Evolutionary conservation across 2,797 vertebrate species (phyloP), one percentile per base, ranked within the genome.

Genomic region (Podargus strigoides): DNA sequence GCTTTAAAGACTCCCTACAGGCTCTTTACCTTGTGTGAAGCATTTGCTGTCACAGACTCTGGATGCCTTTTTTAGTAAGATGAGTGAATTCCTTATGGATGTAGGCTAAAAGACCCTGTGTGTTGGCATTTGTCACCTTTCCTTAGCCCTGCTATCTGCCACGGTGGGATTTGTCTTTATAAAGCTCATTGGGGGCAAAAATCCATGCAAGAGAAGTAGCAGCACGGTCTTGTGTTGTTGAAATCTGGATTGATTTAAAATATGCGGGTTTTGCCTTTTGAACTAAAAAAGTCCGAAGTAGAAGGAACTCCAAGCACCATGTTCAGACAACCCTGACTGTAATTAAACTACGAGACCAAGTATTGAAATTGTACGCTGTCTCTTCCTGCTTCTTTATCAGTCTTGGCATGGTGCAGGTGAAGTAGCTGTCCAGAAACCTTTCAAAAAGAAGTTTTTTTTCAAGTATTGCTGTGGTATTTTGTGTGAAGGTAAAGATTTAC

Each of bases 71-170:
- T 59, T 20, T 19, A 67, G 23, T 19, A 58, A 56, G 14, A 13
- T 18, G 7, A 47, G 39, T 10, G 5, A 17, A 23, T 60, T 64
- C 22, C 7, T 5, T 36, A 44, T 53, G 14, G 15, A 21, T 14
- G 1, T 14, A 14, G 34, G 18, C 37, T 4, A 49, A 68, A 73
- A 37, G 14, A 26, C 20, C 42, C 3, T 1, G 2, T 18, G 0
- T 18, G 1, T 20, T 28, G 47, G 37, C 5, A 2, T 52, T 73
- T 42, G 22, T 18, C 14, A 8, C 41, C 32, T 46, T 58, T 41
- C 42, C 11, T 34, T 49, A 30, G 12, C 9, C 15, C 32, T 39
- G 39, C 7, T 58, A 0, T 24, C 62, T 42, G 68, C 46, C 4
- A 0, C 0, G 3, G 39, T 17, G 32, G 56, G 81, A 37, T 55